These are phyloP conservation scores for Parthenolecanium corni DNA, from an alignment of 2,888 invertebrate species.

Conservation along the genomic window DNA sequence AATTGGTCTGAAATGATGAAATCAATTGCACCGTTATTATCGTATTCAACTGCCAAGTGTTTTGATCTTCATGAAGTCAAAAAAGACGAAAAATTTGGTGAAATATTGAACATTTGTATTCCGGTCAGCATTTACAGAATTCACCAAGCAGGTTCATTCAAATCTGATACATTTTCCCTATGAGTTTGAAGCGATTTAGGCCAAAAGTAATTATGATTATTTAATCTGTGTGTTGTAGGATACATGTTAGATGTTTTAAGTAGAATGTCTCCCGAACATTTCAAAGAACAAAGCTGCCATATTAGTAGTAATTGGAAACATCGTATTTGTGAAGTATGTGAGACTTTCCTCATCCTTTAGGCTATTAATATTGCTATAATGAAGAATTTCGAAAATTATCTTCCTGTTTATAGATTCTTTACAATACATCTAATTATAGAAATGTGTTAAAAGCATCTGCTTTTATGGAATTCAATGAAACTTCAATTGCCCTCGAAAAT, in stretches of 20 bases:
- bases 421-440: slow-evolving; percentile 11
- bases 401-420: slow-evolving; percentile 2
- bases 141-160: not conserved
- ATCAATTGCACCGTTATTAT: slow-evolving; percentile 29
- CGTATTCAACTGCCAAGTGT: slow-evolving; percentile 12
- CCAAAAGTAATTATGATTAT: not conserved
- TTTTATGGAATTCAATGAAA: not conserved
- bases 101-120: too few species aligned
- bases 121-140: not conserved
- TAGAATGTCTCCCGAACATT: not conserved
- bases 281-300: slow-evolving; percentile 8
- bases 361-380: not conserved
- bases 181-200: not conserved
- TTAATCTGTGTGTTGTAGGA: not conserved
- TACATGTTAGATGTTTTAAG: not conserved
- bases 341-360: not conserved
- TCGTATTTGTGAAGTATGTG: slow-evolving; percentile 8
- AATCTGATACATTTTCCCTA: too few species aligned
- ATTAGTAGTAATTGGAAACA: slow-evolving; percentile 9
- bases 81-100: too few species aligned
- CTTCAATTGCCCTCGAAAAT: not conserved
- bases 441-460: not conserved
- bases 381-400: not conserved
- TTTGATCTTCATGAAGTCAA: not conserved
- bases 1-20: slow-evolving; percentile 19